Percentiles rank a stretch among this genome's conserved stretches.
These are phyloP conservation scores for Cavia aperea DNA, from an alignment of 2,113 vertebrate genomes.

Conservation along the genomic window DNA sequence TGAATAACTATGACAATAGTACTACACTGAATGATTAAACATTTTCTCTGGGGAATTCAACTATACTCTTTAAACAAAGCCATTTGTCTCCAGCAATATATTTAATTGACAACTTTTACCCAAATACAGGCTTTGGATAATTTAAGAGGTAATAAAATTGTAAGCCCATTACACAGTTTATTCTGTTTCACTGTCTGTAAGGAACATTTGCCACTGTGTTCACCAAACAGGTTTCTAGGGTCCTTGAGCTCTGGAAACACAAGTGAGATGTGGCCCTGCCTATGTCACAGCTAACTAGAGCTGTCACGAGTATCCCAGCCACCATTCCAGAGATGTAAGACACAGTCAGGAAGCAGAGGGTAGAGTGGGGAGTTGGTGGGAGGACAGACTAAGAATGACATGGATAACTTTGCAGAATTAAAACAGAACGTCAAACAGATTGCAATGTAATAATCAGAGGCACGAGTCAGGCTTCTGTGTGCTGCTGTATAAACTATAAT, in stretches of 20 bases:
- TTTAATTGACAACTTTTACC: background rate
- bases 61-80: background rate
- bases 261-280: background rate
- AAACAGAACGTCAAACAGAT: background rate
- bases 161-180: background rate
- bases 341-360: background rate
- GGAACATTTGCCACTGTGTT: background rate
- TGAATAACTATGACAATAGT: background rate
- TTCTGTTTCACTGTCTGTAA: background rate
- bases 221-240: background rate
- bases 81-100: background rate
- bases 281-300: background rate
- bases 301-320: background rate
- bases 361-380: background rate
- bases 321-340: background rate
- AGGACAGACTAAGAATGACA: background rate
- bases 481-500: background rate
- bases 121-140: background rate
- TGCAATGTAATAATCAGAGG: background rate
- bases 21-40: background rate
- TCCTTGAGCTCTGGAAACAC: background rate
- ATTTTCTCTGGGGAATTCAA: background rate
- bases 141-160: background rate
- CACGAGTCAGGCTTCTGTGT: background rate
- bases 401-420: background rate